Evolutionary conservation across 1,140 invertebrate species (phyloP).

Genomic region (Drosophila punjabiensis): DNA sequence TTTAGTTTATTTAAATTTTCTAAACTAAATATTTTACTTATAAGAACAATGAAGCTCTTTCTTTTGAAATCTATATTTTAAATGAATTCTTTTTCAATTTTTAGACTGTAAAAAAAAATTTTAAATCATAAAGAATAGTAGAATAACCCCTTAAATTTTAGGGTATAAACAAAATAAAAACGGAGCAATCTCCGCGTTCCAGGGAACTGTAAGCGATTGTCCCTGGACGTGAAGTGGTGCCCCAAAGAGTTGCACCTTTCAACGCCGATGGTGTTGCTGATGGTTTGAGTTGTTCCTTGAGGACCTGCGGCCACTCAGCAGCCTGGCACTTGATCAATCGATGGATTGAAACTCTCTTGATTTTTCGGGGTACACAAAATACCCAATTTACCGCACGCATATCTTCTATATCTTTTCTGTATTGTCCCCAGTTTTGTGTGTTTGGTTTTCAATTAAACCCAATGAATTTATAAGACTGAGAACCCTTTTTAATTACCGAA

Average conservation of each 20-base stretch:
- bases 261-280: constrained; percentile 81
- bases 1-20: no score
- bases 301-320: constrained; percentile 30
- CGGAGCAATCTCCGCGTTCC: constrained; percentile 45
- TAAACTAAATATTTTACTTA: no score
- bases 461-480: constrained; percentile 31
- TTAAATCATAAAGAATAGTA: background rate
- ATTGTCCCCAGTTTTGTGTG: constrained; percentile 30
- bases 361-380: constrained; percentile 5
- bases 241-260: constrained; percentile 57
- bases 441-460: constrained; percentile 76
- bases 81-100: no score
- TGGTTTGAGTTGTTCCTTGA: constrained; percentile 17
- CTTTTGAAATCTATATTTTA: background rate
- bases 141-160: background rate
- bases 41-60: no score
- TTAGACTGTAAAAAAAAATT: no score
- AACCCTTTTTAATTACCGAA: constrained; percentile 56
- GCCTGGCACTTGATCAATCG: constrained; percentile 63
- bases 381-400: constrained; percentile 65
- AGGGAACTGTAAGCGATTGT: constrained; percentile 61
- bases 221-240: constrained; percentile 27
- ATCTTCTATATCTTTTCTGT: constrained; percentile 44
- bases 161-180: constrained; percentile 11
- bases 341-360: constrained; percentile 21